phyloP scores from a whole-genome alignment of 1,140 invertebrate species.

The Onthophagus taurus region DNA sequence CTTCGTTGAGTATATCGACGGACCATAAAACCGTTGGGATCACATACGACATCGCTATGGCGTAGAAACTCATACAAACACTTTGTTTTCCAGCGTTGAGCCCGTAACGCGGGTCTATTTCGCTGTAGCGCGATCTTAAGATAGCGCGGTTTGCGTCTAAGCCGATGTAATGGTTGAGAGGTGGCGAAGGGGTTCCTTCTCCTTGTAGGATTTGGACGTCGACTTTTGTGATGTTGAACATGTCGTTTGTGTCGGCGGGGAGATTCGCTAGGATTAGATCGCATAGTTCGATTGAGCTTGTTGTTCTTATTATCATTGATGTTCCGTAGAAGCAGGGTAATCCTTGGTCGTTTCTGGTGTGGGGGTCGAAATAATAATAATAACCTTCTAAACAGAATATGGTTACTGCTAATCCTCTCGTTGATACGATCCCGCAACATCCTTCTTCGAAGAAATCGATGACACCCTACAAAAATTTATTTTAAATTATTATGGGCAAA shows the following conservation, averaged over 20 bases:
- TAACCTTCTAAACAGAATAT: constrained; percentile 38
- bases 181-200: constrained; percentile 20
- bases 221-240: constrained; percentile 29
- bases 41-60: constrained; percentile 26
- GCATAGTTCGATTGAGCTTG: constrained; percentile 21
- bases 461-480: constrained; percentile 24
- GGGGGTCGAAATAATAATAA: constrained; percentile 42
- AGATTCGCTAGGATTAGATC: constrained; percentile 26
- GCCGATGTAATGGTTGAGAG: constrained; percentile 26
- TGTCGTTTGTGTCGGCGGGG: constrained; percentile 18
- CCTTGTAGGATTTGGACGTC: constrained; percentile 21
- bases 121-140: constrained; percentile 21
- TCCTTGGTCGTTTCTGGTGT: constrained; percentile 42
- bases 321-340: constrained; percentile 23
- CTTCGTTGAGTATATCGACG: constrained; percentile 26
- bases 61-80: constrained; percentile 28
- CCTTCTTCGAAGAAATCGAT: constrained; percentile 39
- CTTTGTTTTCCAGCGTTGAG: constrained; percentile 30
- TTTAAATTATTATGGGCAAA: too few relatives aligned
- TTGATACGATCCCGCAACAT: constrained; percentile 38
- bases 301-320: constrained; percentile 24
- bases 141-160: constrained; percentile 25
- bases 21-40: constrained; percentile 26
- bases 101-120: constrained; percentile 23
- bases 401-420: constrained; percentile 36